phyloP scores from a whole-genome alignment of 2,113 vertebrate species.

The Asarcornis scutulata region DNA sequence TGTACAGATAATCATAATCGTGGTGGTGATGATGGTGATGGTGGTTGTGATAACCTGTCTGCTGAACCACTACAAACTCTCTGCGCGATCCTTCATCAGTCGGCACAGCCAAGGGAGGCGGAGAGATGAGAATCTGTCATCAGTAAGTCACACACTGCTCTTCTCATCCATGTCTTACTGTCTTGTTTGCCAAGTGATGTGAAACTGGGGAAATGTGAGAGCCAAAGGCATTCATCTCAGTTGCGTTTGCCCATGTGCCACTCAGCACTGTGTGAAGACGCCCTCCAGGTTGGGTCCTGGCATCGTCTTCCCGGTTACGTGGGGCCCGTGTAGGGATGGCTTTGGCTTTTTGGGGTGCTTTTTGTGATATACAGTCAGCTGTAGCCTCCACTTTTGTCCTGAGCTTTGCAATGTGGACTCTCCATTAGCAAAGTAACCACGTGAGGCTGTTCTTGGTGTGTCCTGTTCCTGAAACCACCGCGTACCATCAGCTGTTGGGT shows the following conservation, averaged over 20 bases:
- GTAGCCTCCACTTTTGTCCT: neutral
- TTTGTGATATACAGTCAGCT: neutral
- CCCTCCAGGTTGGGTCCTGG: neutral
- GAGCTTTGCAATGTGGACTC: neutral
- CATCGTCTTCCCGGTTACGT: neutral
- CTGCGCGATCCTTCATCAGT: slow-evolving; percentile 89
- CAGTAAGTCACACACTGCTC: slow-evolving; percentile 79
- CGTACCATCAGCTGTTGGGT: neutral
- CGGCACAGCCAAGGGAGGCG: slow-evolving; percentile 85
- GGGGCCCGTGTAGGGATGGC: neutral
- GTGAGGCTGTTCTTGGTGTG: rapidly evolving
- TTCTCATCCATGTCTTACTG: neutral
- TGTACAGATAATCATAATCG: slow-evolving; percentile 96
- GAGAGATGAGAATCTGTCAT: slow-evolving; percentile 87
- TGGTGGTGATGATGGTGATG: slow-evolving; percentile 98
- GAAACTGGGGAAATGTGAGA: slow-evolving; percentile 24
- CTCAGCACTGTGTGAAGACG: neutral
- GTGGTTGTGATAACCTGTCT: slow-evolving; percentile 96
- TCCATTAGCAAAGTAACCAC: neutral
- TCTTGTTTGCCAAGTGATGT: slow-evolving; percentile 1
- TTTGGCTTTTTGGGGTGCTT: neutral
- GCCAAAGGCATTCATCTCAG: neutral
- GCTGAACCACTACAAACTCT: slow-evolving; percentile 95
- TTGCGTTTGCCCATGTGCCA: neutral
- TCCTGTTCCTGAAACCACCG: neutral